These are phyloP conservation scores for Microctonus brassicae DNA, from an alignment of 2,888 invertebrate genomes.

Conservation along the genomic window DNA sequence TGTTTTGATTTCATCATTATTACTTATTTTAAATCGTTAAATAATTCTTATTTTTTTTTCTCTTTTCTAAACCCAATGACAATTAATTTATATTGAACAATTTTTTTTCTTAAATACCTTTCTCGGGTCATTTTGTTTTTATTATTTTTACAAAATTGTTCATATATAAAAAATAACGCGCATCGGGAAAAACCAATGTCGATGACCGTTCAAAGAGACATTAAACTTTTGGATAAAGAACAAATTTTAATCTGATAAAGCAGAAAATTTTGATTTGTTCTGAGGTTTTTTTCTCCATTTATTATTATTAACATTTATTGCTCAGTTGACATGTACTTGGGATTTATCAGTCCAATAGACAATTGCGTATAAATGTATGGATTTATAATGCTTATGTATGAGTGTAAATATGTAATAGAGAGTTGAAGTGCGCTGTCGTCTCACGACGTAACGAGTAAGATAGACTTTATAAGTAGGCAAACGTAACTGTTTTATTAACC, in stretches of 20 bases:
- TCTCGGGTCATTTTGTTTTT: no score
- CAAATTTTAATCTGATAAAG: no score
- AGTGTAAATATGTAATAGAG: conserved; percentile 9
- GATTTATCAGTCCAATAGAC: neutral
- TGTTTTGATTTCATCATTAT: conserved; percentile 19
- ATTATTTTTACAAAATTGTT: no score
- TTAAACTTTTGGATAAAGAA: no score
- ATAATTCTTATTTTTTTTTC: conserved; percentile 1
- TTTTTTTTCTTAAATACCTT: no score
- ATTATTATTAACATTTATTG: no score
- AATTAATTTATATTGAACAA: conserved; percentile 11
- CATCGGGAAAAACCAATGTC: no score
- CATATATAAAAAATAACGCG: no score
- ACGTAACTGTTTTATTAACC: conserved; percentile 67
- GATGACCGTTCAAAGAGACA: no score
- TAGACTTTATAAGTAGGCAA: conserved; percentile 61
- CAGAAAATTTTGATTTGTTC: no score
- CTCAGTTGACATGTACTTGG: no score
- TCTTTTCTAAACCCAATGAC: neutral
- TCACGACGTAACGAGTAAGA: conserved; percentile 33
- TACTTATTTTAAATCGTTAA: conserved; percentile 5
- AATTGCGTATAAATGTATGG: neutral
- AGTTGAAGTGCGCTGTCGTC: conserved; percentile 29
- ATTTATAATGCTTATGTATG: neutral
- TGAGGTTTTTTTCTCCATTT: no score